Conservation (phyloP, 2,113 vertebrate species). For the Aix galericulata region DNA sequence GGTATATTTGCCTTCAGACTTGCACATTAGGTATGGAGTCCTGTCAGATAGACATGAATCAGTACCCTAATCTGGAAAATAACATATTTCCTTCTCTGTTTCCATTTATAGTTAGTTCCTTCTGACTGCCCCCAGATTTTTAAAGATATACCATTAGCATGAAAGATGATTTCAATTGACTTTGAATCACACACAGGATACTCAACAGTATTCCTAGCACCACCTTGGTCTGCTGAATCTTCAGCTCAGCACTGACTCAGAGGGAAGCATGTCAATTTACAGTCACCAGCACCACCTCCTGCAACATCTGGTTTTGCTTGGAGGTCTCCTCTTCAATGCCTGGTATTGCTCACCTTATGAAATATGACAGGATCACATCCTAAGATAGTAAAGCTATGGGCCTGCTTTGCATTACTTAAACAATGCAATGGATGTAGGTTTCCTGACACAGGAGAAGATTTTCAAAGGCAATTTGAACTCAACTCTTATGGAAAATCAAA, state of each 20-base stretch:
- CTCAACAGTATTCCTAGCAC: background rate
- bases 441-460: background rate
- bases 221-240: background rate
- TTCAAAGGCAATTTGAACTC: constrained; percentile 24
- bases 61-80: background rate
- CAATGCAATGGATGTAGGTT: background rate
- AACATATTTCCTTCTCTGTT: fast-evolving
- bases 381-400: background rate
- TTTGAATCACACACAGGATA: background rate
- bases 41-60: background rate
- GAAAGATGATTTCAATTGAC: background rate
- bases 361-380: constrained; percentile 28
- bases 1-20: background rate
- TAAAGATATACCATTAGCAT: background rate
- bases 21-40: background rate
- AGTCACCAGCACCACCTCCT: background rate
- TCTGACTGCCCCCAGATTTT: background rate
- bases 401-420: constrained; percentile 33
- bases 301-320: background rate
- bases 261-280: background rate
- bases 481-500: background rate
- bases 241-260: background rate
- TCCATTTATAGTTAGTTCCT: background rate
- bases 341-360: constrained; percentile 22
- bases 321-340: background rate